phyloP scores from a whole-genome alignment of 2,888 invertebrate species.

The Scelioninae gen. 1 region DNA sequence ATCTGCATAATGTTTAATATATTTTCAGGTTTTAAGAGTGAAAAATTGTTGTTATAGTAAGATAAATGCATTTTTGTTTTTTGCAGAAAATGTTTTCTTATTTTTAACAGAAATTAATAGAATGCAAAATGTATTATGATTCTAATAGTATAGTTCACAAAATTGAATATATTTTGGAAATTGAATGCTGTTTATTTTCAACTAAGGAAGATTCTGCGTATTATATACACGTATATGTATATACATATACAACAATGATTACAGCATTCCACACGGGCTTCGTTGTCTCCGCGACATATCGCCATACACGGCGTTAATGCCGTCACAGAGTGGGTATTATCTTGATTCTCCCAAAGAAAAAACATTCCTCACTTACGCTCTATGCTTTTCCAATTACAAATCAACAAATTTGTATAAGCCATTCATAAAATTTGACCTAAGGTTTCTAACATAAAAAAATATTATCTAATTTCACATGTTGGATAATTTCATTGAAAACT shows the following conservation, averaged over 20 bases:
- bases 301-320: constrained; percentile 65
- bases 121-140: too few species aligned
- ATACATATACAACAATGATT: constrained; percentile 12
- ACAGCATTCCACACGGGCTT: constrained; percentile 42
- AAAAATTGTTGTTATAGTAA: too few species aligned
- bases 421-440: not conserved
- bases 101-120: too few species aligned
- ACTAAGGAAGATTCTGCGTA: constrained; percentile 19
- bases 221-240: not conserved
- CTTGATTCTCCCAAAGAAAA: constrained; percentile 43
- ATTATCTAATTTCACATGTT: not conserved
- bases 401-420: not conserved
- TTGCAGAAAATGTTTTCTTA: too few species aligned
- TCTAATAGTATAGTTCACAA: too few species aligned
- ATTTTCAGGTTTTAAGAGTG: too few species aligned
- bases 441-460: not conserved
- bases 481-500: not conserved
- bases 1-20: too few species aligned
- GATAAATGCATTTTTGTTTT: too few species aligned
- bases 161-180: not conserved
- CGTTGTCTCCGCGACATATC: constrained; percentile 53
- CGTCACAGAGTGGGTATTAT: constrained; percentile 58
- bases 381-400: constrained; percentile 20
- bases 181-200: not conserved
- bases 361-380: constrained; percentile 24